Evolutionary conservation across 2,113 vertebrate genomes (phyloP), one percentile per base, ranked within the genome.

Genomic region (Alethe diademata): DNA sequence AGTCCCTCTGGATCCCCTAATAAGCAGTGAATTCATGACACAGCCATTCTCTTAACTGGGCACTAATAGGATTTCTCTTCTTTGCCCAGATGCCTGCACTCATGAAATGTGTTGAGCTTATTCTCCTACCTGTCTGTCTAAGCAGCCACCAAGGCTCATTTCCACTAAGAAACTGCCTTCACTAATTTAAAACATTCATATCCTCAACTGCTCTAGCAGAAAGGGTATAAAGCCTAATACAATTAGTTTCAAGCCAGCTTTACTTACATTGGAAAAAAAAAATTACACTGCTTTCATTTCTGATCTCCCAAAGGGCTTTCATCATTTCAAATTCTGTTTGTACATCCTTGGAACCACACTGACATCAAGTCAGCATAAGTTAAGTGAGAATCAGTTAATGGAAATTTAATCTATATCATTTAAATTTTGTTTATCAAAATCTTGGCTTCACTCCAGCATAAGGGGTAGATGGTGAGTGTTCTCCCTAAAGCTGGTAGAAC

Each of bases 1-100:
- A 85, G 36, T 81, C 78, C 70, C 87, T 79, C 54, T 58, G 78
- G 62, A 75, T 83, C 51, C 62, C 86, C 67, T 83, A 94, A 83
- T 83, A 86, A 92, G 92, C 56, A 54, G 35, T 58, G 78, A 80
- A 83, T 93, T 95, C 86, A 86, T 70, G 78, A 66, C 61, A 29
- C 56, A 88, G 90, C 54, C 60, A 51, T 86, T 93, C 86, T 93
- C 82, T 88, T 80, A 92, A 92, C 86, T 38, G 78, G 75, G 58
- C 82, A 88, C 86, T 93, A 92, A 95, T 40, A 80, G 82, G 84
- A 95, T 96, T 96, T 91, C 70, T 89, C 86, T 42, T 80, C 60
- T 43, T 78, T 26, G 61, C 38, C 72, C 43, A 79, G 71, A 15
- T 0, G 1, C 60, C 67, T 85, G 54, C 38, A 33, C 50, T 90